phyloP scores from a whole-genome alignment of 1,140 invertebrate genomes.

The Anastrepha obliqua region DNA sequence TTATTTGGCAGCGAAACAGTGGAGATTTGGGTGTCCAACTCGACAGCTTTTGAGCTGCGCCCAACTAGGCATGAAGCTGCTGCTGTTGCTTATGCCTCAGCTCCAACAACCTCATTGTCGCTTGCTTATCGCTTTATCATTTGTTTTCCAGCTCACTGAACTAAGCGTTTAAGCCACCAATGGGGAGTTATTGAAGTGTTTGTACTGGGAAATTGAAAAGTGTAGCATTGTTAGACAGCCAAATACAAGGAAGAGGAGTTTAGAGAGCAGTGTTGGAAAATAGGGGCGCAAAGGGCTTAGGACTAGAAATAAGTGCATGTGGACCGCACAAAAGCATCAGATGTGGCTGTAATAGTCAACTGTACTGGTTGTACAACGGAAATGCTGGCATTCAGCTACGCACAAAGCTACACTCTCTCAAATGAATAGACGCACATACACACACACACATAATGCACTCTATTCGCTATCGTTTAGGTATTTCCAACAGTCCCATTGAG shows the following conservation, averaged over 20 bases:
- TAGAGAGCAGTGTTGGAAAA: neutral
- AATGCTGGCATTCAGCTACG: neutral
- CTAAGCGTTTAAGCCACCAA: neutral
- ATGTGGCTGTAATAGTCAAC: conserved; percentile 3
- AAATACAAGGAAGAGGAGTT: neutral
- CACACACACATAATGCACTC: neutral
- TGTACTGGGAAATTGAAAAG: neutral
- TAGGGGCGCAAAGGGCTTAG: neutral
- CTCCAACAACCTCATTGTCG: neutral
- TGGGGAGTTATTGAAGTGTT: neutral
- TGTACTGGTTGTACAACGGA: neutral
- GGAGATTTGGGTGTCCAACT: neutral
- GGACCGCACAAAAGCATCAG: conserved; percentile 9
- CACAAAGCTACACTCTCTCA: neutral
- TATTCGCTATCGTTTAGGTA: neutral
- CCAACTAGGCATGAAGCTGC: neutral
- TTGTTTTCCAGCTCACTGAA: conserved; percentile 16
- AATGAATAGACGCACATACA: neutral
- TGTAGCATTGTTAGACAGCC: neutral
- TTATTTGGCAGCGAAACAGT: neutral
- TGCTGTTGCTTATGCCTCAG: neutral
- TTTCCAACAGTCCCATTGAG: conserved; percentile 3
- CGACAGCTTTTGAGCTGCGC: neutral
- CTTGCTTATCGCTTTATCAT: conserved; percentile 35
- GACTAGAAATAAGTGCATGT: neutral